phyloP scores from a whole-genome alignment of 2,888 invertebrate genomes.

The Unio delphinus region DNA sequence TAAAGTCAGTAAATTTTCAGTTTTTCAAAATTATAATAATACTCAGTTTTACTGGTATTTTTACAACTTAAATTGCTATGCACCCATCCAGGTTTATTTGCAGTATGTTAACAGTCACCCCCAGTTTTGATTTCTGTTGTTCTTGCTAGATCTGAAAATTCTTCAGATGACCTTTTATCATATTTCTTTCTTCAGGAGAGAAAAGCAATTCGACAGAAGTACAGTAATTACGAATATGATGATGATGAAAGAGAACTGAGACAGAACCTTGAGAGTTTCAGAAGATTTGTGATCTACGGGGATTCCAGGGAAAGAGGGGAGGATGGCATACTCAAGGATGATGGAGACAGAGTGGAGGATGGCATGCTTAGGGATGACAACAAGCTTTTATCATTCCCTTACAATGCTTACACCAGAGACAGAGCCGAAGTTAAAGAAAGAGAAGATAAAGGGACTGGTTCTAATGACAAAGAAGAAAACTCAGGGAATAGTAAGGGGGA shows the following conservation, averaged over 20 bases:
- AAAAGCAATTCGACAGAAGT: slow-evolving; percentile 86
- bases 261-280: slow-evolving; percentile 86
- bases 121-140: too few relatives aligned
- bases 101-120: too few relatives aligned
- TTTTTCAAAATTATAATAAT: too few relatives aligned
- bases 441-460: slow-evolving; percentile 1
- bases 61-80: too few relatives aligned
- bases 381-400: too few relatives aligned
- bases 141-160: too few relatives aligned
- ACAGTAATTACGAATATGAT: slow-evolving; percentile 83
- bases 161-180: too few relatives aligned
- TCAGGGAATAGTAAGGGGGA: neutral
- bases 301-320: slow-evolving; percentile 15
- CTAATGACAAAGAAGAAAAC: neutral
- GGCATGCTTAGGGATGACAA: too few relatives aligned
- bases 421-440: neutral
- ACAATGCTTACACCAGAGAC: neutral
- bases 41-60: too few relatives aligned
- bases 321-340: slow-evolving; percentile 13
- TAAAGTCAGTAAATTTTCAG: too few relatives aligned
- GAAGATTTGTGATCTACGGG: slow-evolving; percentile 68
- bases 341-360: slow-evolving; percentile 1
- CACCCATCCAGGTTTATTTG: too few relatives aligned
- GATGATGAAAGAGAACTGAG: slow-evolving; percentile 83
- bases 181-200: slow-evolving; percentile 78